These are phyloP conservation scores for Dunckerocampus dactyliophorus DNA, from an alignment of 2,113 vertebrate species.

Conservation along the genomic window DNA sequence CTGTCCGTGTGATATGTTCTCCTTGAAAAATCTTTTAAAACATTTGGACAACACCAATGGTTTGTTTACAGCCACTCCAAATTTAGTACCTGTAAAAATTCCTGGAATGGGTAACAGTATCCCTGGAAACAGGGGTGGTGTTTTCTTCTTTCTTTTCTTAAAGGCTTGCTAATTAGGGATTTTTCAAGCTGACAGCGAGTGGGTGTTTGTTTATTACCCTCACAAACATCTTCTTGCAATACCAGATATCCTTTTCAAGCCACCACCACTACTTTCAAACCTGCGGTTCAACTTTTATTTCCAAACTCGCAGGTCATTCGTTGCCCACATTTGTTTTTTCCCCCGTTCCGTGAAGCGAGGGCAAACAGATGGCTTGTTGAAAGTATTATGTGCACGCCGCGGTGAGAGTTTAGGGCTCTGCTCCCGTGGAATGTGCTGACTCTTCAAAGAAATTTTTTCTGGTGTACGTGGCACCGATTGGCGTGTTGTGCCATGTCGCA, in stretches of 20 bases:
- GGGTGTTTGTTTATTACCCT: slow-evolving; percentile 46
- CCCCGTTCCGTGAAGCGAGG: slow-evolving; percentile 59
- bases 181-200: slow-evolving; percentile 21
- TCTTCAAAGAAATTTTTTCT: slow-evolving; percentile 34
- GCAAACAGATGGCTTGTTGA: slow-evolving; percentile 64
- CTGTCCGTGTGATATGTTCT: neutral
- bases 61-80: neutral
- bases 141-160: neutral
- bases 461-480: slow-evolving; percentile 59
- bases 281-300: slow-evolving; percentile 64
- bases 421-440: slow-evolving; percentile 69
- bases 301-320: slow-evolving; percentile 66
- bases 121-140: neutral
- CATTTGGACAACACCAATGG: neutral
- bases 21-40: neutral
- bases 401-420: slow-evolving; percentile 61
- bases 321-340: slow-evolving; percentile 62
- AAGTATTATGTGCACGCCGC: slow-evolving; percentile 62
- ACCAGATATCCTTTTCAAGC: slow-evolving; percentile 58
- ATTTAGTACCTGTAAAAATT: neutral
- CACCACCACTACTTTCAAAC: slow-evolving; percentile 53
- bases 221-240: slow-evolving; percentile 44
- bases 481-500: slow-evolving; percentile 60
- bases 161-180: slow-evolving; percentile 17
- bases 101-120: neutral